Evolutionary conservation across 2,888 invertebrate species (phyloP).

Genomic region (Chelonus formosanus): DNA sequence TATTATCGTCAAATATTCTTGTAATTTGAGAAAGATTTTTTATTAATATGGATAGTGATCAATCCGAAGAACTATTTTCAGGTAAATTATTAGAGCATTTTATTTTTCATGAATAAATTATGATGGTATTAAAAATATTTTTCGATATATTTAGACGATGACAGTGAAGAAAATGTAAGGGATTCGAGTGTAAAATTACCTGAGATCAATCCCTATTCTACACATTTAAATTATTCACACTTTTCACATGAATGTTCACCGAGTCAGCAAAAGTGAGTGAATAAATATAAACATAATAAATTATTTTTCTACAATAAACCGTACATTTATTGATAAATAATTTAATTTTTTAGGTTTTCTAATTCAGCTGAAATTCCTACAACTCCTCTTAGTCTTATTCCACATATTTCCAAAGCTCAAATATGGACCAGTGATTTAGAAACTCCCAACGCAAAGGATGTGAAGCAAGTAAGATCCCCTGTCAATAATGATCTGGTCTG

Average conservation of each 20-base stretch:
- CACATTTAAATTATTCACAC: constrained; percentile 3
- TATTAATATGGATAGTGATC: constrained; percentile 24
- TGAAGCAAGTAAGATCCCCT: no score
- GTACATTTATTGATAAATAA: background rate
- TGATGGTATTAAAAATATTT: background rate
- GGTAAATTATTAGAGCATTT: constrained; percentile 25
- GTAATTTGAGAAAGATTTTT: background rate
- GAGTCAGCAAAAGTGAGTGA: constrained; percentile 4
- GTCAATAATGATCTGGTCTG: no score
- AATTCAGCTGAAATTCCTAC: constrained; percentile 46
- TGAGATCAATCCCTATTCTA: background rate
- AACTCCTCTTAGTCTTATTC: constrained; percentile 50
- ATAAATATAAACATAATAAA: background rate
- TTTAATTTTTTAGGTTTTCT: constrained; percentile 42
- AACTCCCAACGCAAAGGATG: constrained; percentile 44
- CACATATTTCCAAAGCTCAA: constrained; percentile 48
- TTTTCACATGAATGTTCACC: constrained; percentile 5
- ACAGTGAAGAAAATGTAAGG: constrained; percentile 14
- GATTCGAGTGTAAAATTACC: background rate
- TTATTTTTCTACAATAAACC: background rate
- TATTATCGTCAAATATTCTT: background rate
- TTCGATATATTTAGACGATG: constrained; percentile 33
- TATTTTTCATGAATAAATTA: background rate
- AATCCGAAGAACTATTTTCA: constrained; percentile 32
- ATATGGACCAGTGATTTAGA: constrained; percentile 56